These are phyloP conservation scores for Scolanthus callimorphus DNA, from an alignment of 92 coral and sea anemone genomes.

Conservation along the genomic window DNA sequence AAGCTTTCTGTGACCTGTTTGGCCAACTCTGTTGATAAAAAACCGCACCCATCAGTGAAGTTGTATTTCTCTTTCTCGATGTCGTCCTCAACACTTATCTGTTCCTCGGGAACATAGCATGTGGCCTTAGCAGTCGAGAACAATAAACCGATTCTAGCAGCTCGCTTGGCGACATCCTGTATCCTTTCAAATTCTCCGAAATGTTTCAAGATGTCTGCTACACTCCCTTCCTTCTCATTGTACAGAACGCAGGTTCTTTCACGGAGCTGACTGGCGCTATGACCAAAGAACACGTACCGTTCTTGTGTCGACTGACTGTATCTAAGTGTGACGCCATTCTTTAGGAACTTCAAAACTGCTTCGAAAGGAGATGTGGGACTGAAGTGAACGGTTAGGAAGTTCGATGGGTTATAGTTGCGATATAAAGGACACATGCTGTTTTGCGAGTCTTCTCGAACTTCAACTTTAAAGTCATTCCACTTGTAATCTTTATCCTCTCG, in stretches of 20 bases:
- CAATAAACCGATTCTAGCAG: constrained; percentile 80
- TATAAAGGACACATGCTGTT: constrained; percentile 59
- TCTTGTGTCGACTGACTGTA: constrained; percentile 12
- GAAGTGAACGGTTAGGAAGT: constrained; percentile 60
- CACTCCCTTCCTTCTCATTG: constrained; percentile 24
- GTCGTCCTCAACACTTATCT: constrained; percentile 53
- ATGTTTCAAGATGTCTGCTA: constrained; percentile 19
- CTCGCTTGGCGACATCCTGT: constrained; percentile 74
- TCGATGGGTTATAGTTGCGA: constrained; percentile 34
- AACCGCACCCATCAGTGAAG: constrained; percentile 93
- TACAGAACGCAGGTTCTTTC: constrained; percentile 38
- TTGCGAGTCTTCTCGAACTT: constrained; percentile 16
- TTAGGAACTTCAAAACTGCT: constrained; percentile 44
- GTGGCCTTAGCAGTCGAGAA: constrained; percentile 66
- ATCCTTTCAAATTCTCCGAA: constrained; percentile 64
- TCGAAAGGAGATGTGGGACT: constrained; percentile 37
- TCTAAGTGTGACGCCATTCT: constrained; percentile 36
- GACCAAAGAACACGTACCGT: constrained; percentile 34
- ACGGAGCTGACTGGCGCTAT: constrained; percentile 49
- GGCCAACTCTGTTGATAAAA: constrained; percentile 55
- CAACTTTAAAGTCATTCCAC: constrained; percentile 43
- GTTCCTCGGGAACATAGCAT: constrained; percentile 24
- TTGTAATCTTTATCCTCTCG: constrained; percentile 1
- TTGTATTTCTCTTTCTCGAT: constrained; percentile 49
- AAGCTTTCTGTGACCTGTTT: constrained; percentile 23